phyloP scores from a whole-genome alignment of 2,113 vertebrate genomes.

The Chinchilla lanigera region DNA sequence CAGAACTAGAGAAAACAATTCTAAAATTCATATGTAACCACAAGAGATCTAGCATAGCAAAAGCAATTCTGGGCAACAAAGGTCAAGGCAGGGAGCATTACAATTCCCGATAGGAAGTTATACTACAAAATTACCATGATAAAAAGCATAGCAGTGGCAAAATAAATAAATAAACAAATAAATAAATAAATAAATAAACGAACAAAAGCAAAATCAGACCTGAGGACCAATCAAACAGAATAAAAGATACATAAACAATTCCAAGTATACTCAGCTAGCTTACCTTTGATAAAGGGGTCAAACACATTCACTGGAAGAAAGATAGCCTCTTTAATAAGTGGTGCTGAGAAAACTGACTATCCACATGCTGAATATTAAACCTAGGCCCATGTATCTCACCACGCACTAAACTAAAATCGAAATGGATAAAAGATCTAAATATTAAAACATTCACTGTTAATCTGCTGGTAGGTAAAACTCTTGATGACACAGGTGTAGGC shows the following conservation, averaged over 20 bases:
- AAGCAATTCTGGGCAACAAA: not conserved
- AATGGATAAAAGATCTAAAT: not conserved
- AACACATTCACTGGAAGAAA: not conserved
- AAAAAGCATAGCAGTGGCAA: not conserved
- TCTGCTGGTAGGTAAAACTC: not conserved
- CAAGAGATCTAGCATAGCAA: not conserved
- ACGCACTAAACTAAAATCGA: not conserved
- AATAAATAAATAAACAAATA: no score
- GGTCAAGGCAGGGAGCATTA: not conserved
- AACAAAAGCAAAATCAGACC: not conserved
- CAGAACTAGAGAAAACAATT: not conserved
- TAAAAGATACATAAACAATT: not conserved
- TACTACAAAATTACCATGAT: not conserved
- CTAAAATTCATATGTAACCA: not conserved
- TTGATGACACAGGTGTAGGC: not conserved
- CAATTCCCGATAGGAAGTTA: not conserved
- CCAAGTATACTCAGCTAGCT: not conserved
- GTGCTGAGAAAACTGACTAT: not conserved
- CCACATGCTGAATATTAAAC: not conserved
- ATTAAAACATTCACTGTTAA: not conserved
- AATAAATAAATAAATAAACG: no score
- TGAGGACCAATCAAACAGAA: not conserved
- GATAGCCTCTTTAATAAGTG: not conserved
- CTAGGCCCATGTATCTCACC: not conserved
- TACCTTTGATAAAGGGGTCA: not conserved